Conservation (phyloP, 1,140 invertebrate species). For the Cardiocondyla obscurior region DNA sequence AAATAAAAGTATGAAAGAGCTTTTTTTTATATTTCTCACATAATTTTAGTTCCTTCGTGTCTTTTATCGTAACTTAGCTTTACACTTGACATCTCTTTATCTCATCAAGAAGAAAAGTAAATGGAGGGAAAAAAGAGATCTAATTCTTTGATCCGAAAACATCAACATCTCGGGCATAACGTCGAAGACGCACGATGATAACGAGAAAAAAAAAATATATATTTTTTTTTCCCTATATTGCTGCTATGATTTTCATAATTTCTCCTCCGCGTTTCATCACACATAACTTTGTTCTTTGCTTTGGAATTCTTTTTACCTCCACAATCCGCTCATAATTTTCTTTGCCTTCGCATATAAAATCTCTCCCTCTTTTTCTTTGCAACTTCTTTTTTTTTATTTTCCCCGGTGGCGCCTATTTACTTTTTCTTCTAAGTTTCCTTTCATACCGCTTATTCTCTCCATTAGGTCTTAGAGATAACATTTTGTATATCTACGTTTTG, state of each 20-base stretch:
- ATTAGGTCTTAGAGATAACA: conserved; percentile 22
- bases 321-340: conserved; percentile 11
- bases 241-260: conserved; percentile 7
- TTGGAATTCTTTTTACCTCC: conserved; percentile 26
- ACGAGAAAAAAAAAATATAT: conserved; percentile 36
- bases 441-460: not conserved
- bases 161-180: not conserved
- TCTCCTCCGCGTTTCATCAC: not conserved
- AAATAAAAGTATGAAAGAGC: not conserved
- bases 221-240: conserved; percentile 33
- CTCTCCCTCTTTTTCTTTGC: not conserved
- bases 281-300: not conserved
- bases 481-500: conserved; percentile 15
- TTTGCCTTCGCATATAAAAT: not conserved
- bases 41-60: not conserved
- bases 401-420: not conserved
- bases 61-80: not conserved
- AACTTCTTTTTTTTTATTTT: too few relatives aligned
- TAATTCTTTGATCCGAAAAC: not conserved
- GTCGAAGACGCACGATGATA: not conserved
- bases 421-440: not conserved
- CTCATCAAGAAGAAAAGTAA: not conserved
- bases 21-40: not conserved
- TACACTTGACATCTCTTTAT: not conserved
- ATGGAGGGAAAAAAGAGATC: not conserved